Base-by-base conservation (phyloP, 2,113 vertebrate genomes). In the Oenanthe oenanthe region DNA sequence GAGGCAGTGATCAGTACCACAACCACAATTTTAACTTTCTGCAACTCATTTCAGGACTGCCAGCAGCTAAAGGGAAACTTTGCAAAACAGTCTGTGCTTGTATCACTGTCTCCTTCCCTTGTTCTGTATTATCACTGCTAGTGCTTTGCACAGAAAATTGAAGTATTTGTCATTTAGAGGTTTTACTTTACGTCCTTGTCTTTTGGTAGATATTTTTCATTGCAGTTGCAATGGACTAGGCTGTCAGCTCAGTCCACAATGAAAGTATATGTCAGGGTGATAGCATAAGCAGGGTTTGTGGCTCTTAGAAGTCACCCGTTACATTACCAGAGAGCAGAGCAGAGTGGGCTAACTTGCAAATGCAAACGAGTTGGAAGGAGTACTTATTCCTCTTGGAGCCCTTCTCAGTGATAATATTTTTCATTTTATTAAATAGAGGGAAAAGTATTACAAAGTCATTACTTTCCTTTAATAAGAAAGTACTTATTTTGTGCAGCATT, bases 51-150 rank as follows among this genome's bases (percentile, higher is more conserved):
- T 83, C 56, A 60, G 54, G 42, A 65, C 88, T 92, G 36, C 71
- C 72, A 80, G 90, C 71, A 88, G 75, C 75, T 84, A 72, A 74
- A 84, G 72, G 48, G 72, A 88, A 95, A 77, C 85, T 95, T 95
- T 65, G 51, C 68, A 78, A 53, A 93, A 31, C 68, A 63, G 31
- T 20, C 24, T 71, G 36, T 88, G 47, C 67, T 88, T 77, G 40
- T 67, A 68, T 83, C 72, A 50, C 0, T 0, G 10, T 70, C 68
- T 74, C 75, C 34, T 90, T 96, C 31, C 28, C 31, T 1, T 76
- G 21, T 57, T 87, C 68, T 84, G 43, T 76, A 16, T 62, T 90
- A 48, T 60, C 70, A 21, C 38, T 78, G 57, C 43, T 76, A 28
- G 29, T 12, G 2, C 61, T 88, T 65, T 71, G 40, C 51, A 22